Conservation (phyloP, 1,140 invertebrate species). For the Xylocopa sonorina region DNA sequence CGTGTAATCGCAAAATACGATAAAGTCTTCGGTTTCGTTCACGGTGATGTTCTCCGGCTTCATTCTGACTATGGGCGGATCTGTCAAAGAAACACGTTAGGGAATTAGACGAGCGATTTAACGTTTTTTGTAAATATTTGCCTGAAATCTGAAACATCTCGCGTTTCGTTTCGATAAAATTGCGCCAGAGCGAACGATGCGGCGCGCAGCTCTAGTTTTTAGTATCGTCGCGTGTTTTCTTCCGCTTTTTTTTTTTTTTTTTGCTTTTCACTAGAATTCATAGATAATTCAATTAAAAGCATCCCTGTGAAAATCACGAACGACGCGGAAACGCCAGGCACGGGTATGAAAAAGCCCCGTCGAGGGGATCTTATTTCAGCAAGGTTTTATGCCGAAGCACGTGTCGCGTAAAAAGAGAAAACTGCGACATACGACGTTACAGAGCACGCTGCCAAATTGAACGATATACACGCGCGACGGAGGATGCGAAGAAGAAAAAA, state of each 20-base stretch:
- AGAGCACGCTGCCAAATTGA: constrained; percentile 18
- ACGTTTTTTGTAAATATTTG: no score
- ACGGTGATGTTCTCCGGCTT: constrained; percentile 88
- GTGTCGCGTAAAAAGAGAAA: constrained; percentile 21
- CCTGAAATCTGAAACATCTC: no score
- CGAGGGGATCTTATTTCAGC: constrained; percentile 17
- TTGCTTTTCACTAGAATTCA: background rate
- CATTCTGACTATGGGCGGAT: constrained; percentile 90
- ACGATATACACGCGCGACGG: background rate
- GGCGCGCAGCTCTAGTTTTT: no score
- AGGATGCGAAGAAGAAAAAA: background rate
- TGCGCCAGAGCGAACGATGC: no score
- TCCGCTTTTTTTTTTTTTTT: no score
- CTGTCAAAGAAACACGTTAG: constrained; percentile 85
- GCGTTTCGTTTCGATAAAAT: no score
- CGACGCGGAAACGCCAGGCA: background rate
- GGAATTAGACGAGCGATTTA: no score
- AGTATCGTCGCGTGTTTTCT: no score
- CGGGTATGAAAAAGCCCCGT: constrained; percentile 4
- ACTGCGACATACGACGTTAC: constrained; percentile 11
- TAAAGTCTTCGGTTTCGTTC: constrained; percentile 88
- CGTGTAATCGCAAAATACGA: constrained; percentile 90
- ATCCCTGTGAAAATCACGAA: background rate
- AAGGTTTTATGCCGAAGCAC: constrained; percentile 20
- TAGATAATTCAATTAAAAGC: constrained; percentile 13